Percentiles rank a stretch among this genome's conserved stretches.
Conservation (phyloP, 2,797 vertebrate species). For the Lithobates pipiens region DNA sequence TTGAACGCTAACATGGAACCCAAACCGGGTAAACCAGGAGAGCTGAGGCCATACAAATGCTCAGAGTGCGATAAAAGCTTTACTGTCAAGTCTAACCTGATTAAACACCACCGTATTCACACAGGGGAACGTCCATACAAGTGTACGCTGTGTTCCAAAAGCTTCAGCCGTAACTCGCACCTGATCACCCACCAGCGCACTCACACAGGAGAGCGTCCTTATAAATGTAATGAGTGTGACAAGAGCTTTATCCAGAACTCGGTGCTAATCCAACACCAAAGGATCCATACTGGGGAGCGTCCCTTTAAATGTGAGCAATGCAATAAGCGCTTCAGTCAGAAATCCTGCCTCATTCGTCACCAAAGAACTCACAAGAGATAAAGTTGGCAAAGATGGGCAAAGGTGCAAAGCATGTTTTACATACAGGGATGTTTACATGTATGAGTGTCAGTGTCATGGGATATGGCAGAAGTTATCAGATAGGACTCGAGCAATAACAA, state of each 20-base stretch:
- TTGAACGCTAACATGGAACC: not conserved
- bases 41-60: slow-evolving; percentile 54
- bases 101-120: slow-evolving; percentile 58
- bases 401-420: not conserved
- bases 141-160: slow-evolving; percentile 53
- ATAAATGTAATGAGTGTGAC: slow-evolving; percentile 59
- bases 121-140: slow-evolving; percentile 58
- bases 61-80: slow-evolving; percentile 55
- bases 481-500: slow-evolving; percentile 40
- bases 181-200: slow-evolving; percentile 59
- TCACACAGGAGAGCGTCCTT: slow-evolving; percentile 58
- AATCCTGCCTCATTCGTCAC: slow-evolving; percentile 60
- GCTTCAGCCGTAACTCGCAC: slow-evolving; percentile 59
- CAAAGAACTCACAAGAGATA: slow-evolving; percentile 60
- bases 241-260: slow-evolving; percentile 61
- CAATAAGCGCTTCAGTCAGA: slow-evolving; percentile 59
- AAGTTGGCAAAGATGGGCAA: not conserved
- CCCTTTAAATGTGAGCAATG: slow-evolving; percentile 58
- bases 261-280: slow-evolving; percentile 59
- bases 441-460: not conserved
- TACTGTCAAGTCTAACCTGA: slow-evolving; percentile 57
- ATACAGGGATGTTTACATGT: slow-evolving; percentile 24
- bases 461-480: not conserved
- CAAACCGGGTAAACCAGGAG: slow-evolving; percentile 13
- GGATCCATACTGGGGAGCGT: slow-evolving; percentile 58